A percentile compares a stretch with the other conserved stretches of the same genome.
phyloP scores from a whole-genome alignment of 2,113 vertebrate species.

The Dicerorhinus sumatrensis region DNA sequence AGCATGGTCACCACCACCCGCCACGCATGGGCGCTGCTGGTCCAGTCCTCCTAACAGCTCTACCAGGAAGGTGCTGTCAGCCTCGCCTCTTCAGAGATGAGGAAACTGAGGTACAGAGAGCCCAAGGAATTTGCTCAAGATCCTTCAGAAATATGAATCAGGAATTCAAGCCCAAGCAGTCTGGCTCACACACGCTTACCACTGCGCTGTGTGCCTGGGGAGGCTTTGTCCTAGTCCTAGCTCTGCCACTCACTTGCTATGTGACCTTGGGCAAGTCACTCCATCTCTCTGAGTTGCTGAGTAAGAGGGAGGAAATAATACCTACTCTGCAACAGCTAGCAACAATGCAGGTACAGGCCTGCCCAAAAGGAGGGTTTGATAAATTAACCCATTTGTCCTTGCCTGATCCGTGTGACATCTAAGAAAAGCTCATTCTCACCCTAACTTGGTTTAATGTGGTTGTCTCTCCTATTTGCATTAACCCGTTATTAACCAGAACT shows the following conservation, averaged over 20 bases:
- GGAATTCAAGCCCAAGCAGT: not conserved
- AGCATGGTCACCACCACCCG: not conserved
- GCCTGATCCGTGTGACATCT: not conserved
- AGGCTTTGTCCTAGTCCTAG: not conserved
- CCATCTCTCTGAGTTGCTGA: not conserved
- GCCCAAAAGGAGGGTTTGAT: not conserved
- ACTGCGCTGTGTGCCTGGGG: not conserved
- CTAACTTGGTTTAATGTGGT: not conserved
- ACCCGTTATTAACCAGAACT: not conserved
- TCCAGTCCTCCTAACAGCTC: not conserved
- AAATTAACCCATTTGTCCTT: not conserved
- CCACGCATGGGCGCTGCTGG: not conserved
- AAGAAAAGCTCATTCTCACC: not conserved
- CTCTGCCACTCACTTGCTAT: not conserved
- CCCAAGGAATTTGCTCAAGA: not conserved
- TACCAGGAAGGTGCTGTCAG: not conserved
- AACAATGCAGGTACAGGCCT: not conserved
- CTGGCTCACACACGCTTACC: not conserved
- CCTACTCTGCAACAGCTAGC: not conserved
- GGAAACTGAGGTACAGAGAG: not conserved
- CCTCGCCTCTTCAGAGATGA: not conserved
- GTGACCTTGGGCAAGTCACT: constrained; percentile 12
- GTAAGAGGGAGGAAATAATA: not conserved
- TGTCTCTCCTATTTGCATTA: not conserved
- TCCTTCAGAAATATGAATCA: not conserved